Base-by-base conservation (phyloP, 1,140 invertebrate species). In the Dinoponera quadriceps region DNA sequence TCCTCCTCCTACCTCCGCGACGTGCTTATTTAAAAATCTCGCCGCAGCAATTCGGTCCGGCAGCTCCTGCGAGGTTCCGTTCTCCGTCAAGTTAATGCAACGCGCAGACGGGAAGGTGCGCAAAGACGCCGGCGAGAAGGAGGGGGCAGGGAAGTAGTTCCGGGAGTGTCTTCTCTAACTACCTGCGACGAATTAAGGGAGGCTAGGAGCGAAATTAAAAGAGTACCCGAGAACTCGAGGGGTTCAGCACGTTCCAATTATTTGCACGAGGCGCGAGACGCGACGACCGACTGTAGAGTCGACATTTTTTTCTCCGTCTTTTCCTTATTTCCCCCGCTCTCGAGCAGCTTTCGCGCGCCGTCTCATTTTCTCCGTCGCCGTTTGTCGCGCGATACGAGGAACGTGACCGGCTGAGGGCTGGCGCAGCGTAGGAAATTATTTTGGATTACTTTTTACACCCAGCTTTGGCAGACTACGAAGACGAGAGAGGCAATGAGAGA, bases 181-280 rank as follows among this genome's bases (percentile, higher is more conserved):
- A 90, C 85, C 86, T 85, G 90, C 84, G 86, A 89, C 82, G 89
- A 91, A 91, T 89, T 86, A 89, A 90, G 82, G 82, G 74, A 84
- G 86, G 81, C 87, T 57, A 78, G 72, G 78, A 85, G 81, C 80
- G 66, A 90, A 87, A 88, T 90, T 90, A 90, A 88, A 90, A 88
- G 84, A 83, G 85, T 88, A 74, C 74, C 77, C 55, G 78, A 62
- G 81, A 88, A 85, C 85, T 84, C 72, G 81, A 86, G 86, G 72
- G 84, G 85, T 91, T 89, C 86, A 85, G 87, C 85, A 91, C 85
- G 87, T 89, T 87, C 88, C 88, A 91, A 91, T 91, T 91, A 91
- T 89, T 91, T 85, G 88, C 88, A 81, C 78, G 80, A 89, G 84
- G 14, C 71, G 74, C 20, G 66, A 82, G 68, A 62, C 82, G 68